Base-by-base conservation (phyloP, 1,140 invertebrate genomes). In the Armadillidium nasatum region DNA sequence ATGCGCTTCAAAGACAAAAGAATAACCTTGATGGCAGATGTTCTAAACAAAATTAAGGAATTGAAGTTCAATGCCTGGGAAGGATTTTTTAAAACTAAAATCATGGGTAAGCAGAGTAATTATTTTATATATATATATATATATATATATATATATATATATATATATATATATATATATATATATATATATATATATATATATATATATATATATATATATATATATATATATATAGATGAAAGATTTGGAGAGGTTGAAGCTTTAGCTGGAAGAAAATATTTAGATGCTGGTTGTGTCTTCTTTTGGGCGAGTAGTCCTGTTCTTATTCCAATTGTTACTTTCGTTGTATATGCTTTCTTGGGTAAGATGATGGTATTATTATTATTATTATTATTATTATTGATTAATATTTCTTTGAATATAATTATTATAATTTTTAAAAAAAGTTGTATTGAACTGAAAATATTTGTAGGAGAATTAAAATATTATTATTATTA, bases 271-370 rank as follows among this genome's bases (percentile, higher is more conserved):
- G 89, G 90, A 19, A 87, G 95, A 79, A 99, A 99, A 87, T 99
- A 99, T 86, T 85, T 99, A 76, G 97, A 99, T 87, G 97, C 97
- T n/a, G 85, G 97, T 70, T 99, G 97, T 86, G 97, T 99, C 1
- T 98, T 95, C 84, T 94, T 99, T 84, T 99, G 97, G 97, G 97
- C 97, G 0, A 96, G 95, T 9, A 98, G 97, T n/a, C 97, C 97
- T 0, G 93, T 98, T 68, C 83, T 98, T 1, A 96, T 99, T 79
- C 92, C 95, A 0, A 90, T 97, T 73, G 86, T 97, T 0, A 98
- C 96, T 0, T 96, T 99, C 83, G 88, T 89, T 6, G 93, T 93
- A 0, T 98, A 96, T 83, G 89, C 92, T n/a, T 83, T 94, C 11
- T 82, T 95, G 78, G 93, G 94, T 7, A 90, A 96, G 76, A 44